Conservation (phyloP, 2,797 vertebrate species). For the Thalassophryne amazonica region DNA sequence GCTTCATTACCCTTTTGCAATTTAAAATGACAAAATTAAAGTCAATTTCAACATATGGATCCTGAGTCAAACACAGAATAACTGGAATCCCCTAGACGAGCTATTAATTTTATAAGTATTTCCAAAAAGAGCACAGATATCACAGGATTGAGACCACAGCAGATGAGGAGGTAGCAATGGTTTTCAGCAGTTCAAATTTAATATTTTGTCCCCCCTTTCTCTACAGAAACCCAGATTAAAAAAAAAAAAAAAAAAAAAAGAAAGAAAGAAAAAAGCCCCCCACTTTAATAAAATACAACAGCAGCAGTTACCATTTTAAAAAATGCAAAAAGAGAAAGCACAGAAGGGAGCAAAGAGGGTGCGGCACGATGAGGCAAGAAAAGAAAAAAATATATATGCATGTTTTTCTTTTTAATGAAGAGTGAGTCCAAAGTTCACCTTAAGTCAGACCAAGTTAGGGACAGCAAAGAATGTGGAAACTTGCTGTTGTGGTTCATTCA, state of each 20-base stretch:
- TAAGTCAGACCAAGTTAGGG: constrained; percentile 76
- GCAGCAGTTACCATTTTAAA: constrained; percentile 96
- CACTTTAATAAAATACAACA: constrained; percentile 97
- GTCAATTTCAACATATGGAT: not conserved
- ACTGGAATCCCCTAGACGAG: not conserved
- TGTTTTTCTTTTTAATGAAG: constrained; percentile 76
- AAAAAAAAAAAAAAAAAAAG: too few species aligned
- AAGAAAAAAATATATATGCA: too few species aligned
- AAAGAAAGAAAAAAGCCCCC: too few species aligned
- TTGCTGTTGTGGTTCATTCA: constrained; percentile 87
- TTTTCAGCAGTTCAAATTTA: constrained; percentile 86
- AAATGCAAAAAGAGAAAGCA: constrained; percentile 79
- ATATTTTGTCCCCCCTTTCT: constrained; percentile 85
- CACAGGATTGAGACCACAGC: constrained; percentile 66
- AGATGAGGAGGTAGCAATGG: constrained; percentile 74
- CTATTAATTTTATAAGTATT: constrained; percentile 12
- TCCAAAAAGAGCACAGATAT: constrained; percentile 19
- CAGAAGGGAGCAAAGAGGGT: constrained; percentile 45
- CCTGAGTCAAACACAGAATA: not conserved
- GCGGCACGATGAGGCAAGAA: constrained; percentile 59
- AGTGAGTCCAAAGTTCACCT: constrained; percentile 76
- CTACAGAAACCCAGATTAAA: constrained; percentile 97
- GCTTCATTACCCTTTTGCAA: not conserved
- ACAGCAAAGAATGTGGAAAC: constrained; percentile 70
- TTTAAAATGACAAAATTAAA: constrained; percentile 2